Conservation (phyloP, 30 jellyfish, hydroid and myxozoan species). For the Cassiopea xamachana region DNA sequence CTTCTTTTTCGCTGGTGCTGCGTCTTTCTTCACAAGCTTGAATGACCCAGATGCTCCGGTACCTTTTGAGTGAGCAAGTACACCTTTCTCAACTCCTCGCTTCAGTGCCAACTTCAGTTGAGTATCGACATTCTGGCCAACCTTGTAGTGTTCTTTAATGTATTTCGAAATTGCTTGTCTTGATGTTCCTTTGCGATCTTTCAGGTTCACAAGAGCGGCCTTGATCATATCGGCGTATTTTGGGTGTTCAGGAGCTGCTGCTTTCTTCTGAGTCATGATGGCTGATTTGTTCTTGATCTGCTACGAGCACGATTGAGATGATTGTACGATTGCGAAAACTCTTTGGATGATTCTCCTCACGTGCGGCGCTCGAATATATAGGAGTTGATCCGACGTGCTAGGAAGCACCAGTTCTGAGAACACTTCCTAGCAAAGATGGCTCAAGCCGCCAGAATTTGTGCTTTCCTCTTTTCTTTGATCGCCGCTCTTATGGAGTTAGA, state of each 20-base stretch:
- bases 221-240: conserved; percentile 79
- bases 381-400: conserved; percentile 80
- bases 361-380: conserved; percentile 44
- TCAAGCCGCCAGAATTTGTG: conserved; percentile 51
- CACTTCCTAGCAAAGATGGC: conserved; percentile 78
- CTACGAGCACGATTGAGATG: neutral
- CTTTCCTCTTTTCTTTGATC: conserved; percentile 45
- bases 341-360: conserved; percentile 33
- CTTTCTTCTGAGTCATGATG: conserved; percentile 51
- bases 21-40: conserved; percentile 60
- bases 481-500: conserved; percentile 4
- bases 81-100: conserved; percentile 48
- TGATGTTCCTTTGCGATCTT: conserved; percentile 80
- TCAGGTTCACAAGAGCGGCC: conserved; percentile 79
- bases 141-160: conserved; percentile 76
- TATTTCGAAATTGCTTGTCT: conserved; percentile 80
- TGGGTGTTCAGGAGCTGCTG: conserved; percentile 78
- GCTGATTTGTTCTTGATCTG: conserved; percentile 5
- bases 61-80: conserved; percentile 69
- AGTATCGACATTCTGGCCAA: conserved; percentile 66
- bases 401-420: conserved; percentile 67
- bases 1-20: conserved; percentile 51
- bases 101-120: conserved; percentile 80
- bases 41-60: conserved; percentile 89
- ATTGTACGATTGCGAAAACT: neutral